Percentiles rank a stretch among this genome's conserved stretches.
These are phyloP conservation scores for Hirtodrosophila confusa DNA, from an alignment of 2,888 invertebrate genomes.

Conservation along the genomic window DNA sequence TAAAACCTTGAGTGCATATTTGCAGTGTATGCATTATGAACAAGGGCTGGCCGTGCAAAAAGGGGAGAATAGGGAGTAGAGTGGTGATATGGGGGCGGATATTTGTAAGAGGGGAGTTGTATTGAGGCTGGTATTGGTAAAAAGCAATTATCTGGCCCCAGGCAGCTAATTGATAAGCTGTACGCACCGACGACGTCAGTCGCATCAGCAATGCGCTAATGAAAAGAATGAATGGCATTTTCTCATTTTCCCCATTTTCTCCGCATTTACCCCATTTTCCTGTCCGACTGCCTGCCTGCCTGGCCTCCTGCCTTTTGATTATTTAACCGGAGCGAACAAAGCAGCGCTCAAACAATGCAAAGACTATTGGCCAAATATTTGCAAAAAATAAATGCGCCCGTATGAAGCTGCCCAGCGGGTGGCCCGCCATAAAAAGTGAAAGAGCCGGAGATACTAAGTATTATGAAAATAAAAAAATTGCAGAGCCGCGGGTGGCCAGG, in stretches of 20 bases:
- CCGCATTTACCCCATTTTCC: neutral
- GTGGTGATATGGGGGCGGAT: neutral
- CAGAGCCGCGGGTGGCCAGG: no score
- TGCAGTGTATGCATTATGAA: constrained; percentile 1
- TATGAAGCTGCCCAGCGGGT: constrained; percentile 28
- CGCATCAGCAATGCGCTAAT: constrained; percentile 69
- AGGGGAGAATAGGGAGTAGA: neutral
- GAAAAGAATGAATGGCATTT: constrained; percentile 60
- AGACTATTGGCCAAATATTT: constrained; percentile 73
- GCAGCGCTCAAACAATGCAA: constrained; percentile 66
- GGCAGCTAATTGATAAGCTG: constrained; percentile 76
- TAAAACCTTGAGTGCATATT: constrained; percentile 17
- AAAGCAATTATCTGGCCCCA: constrained; percentile 70
- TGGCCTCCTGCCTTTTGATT: constrained; percentile 41
- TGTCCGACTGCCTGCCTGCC: neutral
- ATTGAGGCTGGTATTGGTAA: constrained; percentile 34
- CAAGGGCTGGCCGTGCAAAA: neutral
- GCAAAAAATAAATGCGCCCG: constrained; percentile 28
- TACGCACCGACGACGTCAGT: constrained; percentile 52
- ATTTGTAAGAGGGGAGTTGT: neutral
- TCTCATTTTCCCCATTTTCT: constrained; percentile 12
- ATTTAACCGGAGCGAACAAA: constrained; percentile 64
- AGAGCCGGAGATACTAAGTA: constrained; percentile 26
- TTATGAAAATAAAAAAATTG: constrained; percentile 1
- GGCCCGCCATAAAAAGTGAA: constrained; percentile 50